Evolutionary conservation across 2,888 invertebrate species (phyloP).

Genomic region (Drosophila algonquin): DNA sequence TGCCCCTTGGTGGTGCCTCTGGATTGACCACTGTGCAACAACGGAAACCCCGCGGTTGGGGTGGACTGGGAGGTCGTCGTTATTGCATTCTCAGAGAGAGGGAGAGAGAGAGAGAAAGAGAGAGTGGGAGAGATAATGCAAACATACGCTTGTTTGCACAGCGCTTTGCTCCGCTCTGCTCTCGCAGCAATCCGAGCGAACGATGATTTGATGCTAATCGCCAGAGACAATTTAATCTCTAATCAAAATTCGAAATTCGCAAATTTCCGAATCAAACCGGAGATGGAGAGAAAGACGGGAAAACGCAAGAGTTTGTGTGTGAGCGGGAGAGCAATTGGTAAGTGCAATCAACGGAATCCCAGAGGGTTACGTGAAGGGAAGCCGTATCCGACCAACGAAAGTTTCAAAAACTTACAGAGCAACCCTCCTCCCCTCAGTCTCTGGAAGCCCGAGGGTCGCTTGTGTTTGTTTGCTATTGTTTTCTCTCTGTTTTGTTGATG

Average conservation of each 20-base stretch:
- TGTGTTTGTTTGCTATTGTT: constrained; percentile 51
- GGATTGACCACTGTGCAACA: constrained; percentile 37
- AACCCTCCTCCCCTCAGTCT: not conserved
- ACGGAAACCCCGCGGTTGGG: not conserved
- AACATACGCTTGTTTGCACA: constrained; percentile 80
- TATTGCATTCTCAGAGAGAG: constrained; percentile 20
- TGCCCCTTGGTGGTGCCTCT: constrained; percentile 22
- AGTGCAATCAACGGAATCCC: constrained; percentile 34
- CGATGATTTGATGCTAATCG: constrained; percentile 72
- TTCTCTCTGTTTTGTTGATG: constrained; percentile 28
- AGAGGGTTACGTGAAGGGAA: constrained; percentile 16
- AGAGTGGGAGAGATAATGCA: constrained; percentile 63
- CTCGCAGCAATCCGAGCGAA: constrained; percentile 3
- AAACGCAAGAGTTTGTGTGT: not conserved
- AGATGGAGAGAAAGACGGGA: not conserved
- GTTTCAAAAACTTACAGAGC: not conserved
- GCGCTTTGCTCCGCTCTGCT: constrained; percentile 26
- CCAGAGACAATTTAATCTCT: constrained; percentile 79
- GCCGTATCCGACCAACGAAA: not conserved
- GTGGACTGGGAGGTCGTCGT: not conserved
- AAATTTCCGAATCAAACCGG: constrained; percentile 61
- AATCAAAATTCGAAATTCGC: constrained; percentile 78
- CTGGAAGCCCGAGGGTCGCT: constrained; percentile 5
- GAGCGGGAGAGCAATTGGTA: constrained; percentile 54
- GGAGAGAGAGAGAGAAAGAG: constrained; percentile 4